These are phyloP conservation scores for Hypocryptadius cinnamomeus DNA, from an alignment of 2,113 vertebrate genomes.

Conservation along the genomic window DNA sequence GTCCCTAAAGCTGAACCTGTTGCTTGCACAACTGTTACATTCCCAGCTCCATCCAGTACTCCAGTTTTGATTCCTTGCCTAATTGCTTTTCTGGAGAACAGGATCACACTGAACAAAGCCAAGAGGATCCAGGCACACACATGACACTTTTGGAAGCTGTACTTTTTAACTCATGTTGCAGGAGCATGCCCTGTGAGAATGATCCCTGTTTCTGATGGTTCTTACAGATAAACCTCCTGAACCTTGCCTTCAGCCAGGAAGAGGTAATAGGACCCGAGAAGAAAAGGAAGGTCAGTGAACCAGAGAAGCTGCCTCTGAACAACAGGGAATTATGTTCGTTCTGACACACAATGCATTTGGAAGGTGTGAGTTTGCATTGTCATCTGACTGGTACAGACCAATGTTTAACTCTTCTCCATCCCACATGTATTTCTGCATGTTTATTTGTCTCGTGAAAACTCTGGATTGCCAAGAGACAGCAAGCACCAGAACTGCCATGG, in stretches of 20 bases:
- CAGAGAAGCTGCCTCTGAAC: slow-evolving; percentile 28
- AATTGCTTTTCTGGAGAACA: slow-evolving; percentile 3
- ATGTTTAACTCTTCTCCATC: background rate
- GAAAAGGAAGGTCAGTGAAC: slow-evolving; percentile 70
- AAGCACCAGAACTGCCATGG: background rate
- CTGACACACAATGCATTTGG: background rate
- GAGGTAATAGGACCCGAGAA: slow-evolving; percentile 43
- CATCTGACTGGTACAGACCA: background rate
- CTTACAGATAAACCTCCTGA: slow-evolving; percentile 62
- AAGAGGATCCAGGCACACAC: slow-evolving; percentile 30
- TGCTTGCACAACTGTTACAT: background rate
- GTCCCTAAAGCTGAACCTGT: background rate
- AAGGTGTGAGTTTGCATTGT: slow-evolving; percentile 23
- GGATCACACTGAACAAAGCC: background rate
- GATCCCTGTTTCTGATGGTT: slow-evolving; percentile 52
- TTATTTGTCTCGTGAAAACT: background rate
- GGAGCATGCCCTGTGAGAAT: slow-evolving; percentile 9
- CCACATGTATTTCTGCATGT: background rate
- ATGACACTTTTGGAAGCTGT: background rate
- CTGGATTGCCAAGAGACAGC: background rate
- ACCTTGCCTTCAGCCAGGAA: slow-evolving; percentile 56
- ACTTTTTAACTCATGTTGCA: slow-evolving; percentile 17
- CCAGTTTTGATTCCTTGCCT: background rate
- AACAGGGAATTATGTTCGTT: background rate
- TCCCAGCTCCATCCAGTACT: background rate